Evolutionary conservation across 2,888 invertebrate genomes (phyloP).

Genomic region (Holacanthella duospinosa): DNA sequence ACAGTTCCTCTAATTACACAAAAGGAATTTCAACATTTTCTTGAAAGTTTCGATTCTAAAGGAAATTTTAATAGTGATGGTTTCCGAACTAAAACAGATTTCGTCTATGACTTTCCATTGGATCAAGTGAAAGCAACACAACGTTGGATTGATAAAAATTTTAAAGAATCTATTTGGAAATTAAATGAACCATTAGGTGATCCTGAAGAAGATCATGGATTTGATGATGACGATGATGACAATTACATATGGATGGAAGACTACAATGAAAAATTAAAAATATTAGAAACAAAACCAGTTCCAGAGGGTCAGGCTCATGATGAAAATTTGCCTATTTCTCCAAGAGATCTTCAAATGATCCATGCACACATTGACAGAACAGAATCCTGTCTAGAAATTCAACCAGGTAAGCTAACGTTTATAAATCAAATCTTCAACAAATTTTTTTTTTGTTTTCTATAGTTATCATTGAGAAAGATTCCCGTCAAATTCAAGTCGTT

Average conservation of each 20-base stretch:
- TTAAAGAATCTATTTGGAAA: not conserved
- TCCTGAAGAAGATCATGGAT: not conserved
- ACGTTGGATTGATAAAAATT: slow-evolving; percentile 1
- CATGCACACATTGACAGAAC: no score
- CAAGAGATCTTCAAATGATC: no score
- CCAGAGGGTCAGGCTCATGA: no score
- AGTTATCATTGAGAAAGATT: not conserved
- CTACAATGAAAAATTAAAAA: no score
- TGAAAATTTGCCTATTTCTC: no score
- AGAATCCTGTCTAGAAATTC: no score
- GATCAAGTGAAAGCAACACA: not conserved
- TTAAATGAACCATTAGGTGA: slow-evolving; percentile 4
- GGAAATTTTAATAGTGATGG: not conserved
- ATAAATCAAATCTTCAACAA: no score
- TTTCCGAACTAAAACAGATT: not conserved
- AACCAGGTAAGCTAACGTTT: no score
- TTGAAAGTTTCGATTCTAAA: not conserved
- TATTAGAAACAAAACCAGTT: no score
- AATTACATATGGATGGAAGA: slow-evolving; percentile 3
- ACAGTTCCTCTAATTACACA: not conserved
- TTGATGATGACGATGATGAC: slow-evolving; percentile 3
- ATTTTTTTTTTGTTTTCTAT: not conserved
- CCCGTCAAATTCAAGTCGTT: not conserved
- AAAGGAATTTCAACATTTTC: not conserved
- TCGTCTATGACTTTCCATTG: slow-evolving; percentile 3